Conservation (phyloP, 2,797 vertebrate genomes). For the Pseudocheirus occidentalis region DNA sequence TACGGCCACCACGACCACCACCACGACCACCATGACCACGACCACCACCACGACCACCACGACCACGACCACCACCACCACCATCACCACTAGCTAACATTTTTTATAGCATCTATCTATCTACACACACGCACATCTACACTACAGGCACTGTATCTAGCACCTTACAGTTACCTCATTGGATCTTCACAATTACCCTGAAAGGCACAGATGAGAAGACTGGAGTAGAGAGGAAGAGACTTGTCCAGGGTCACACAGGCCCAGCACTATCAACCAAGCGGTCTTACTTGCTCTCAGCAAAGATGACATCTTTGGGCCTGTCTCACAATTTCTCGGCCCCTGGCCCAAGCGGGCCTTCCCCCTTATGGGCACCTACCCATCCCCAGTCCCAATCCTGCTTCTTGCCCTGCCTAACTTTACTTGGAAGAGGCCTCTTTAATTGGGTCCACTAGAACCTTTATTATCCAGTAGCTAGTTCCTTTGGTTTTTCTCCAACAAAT, state of each 20-base stretch:
- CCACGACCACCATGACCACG: background rate
- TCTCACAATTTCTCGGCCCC: rapidly evolving
- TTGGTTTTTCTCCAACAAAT: constrained; percentile 86
- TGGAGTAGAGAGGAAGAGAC: background rate
- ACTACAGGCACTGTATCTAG: background rate
- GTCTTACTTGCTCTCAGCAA: background rate
- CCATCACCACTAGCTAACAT: background rate
- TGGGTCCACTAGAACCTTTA: constrained; percentile 85
- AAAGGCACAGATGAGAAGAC: background rate
- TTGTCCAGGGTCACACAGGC: background rate
- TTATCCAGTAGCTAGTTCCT: constrained; percentile 83
- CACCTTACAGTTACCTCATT: background rate
- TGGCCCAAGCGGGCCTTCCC: background rate
- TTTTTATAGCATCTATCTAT: background rate
- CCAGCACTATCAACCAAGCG: background rate
- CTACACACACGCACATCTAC: background rate
- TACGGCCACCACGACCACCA: background rate
- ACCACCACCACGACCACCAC: background rate
- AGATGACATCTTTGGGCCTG: background rate
- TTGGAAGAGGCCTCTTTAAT: constrained; percentile 81
- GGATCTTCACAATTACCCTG: background rate
- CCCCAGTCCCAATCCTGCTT: constrained; percentile 51
- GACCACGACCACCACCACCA: background rate
- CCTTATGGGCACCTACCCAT: constrained; percentile 61
- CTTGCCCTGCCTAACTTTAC: constrained; percentile 27